These are phyloP conservation scores for Melanerpes formicivorus DNA, from an alignment of 2,113 vertebrate genomes.

Conservation along the genomic window DNA sequence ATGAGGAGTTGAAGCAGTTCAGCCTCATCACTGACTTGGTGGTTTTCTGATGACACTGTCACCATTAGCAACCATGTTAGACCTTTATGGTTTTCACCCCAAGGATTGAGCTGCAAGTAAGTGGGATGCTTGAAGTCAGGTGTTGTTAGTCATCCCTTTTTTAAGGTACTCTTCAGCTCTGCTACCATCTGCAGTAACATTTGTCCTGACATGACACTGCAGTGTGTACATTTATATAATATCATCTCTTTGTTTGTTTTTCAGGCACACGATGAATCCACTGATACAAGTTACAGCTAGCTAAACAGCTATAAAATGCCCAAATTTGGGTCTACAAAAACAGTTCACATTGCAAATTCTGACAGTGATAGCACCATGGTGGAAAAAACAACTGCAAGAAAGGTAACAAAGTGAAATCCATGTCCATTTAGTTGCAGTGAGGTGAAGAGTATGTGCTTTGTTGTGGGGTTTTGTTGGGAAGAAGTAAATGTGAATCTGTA, in stretches of 20 bases:
- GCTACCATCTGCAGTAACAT: background rate
- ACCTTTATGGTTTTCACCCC: background rate
- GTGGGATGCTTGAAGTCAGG: background rate
- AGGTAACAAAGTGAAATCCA: conserved; percentile 77
- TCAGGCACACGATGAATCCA: conserved; percentile 91
- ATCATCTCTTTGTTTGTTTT: background rate
- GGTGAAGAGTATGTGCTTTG: background rate
- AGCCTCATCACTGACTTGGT: background rate
- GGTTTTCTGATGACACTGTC: background rate
- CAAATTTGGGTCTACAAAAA: conserved; percentile 90
- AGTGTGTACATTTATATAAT: background rate
- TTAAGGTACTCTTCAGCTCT: background rate
- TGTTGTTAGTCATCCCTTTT: background rate
- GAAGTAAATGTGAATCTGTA: background rate
- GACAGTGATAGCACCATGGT: conserved; percentile 97
- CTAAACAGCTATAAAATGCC: conserved; percentile 93
- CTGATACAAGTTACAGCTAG: conserved; percentile 86
- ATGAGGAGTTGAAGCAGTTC: background rate
- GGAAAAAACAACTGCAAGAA: conserved; percentile 94
- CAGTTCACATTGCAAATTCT: conserved; percentile 84
- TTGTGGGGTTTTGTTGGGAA: background rate
- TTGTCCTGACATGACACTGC: background rate
- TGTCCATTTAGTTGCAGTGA: background rate
- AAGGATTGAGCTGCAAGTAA: background rate
- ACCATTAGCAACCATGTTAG: rapidly evolving